phyloP scores from a whole-genome alignment of 1,140 invertebrate species.

The Pogonognathellus flavescens region DNA sequence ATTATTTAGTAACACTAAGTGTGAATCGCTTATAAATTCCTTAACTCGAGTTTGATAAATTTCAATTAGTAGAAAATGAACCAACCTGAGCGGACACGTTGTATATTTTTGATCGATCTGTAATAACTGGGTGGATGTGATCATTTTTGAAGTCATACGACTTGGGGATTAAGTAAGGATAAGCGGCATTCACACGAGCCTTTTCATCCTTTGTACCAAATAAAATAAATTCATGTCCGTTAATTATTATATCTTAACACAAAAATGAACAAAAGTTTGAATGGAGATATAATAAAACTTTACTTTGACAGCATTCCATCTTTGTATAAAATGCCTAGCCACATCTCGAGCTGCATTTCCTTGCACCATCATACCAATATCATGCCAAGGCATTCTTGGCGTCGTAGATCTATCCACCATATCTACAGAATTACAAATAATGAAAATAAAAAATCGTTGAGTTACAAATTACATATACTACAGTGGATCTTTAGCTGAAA shows the following conservation, averaged over 20 bases:
- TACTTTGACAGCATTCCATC: conserved; percentile 98
- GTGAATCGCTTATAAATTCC: too few relatives aligned
- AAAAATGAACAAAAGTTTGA: conserved; percentile 4
- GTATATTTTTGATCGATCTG: conserved; percentile 22
- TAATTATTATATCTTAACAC: too few relatives aligned
- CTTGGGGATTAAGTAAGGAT: conserved; percentile 93
- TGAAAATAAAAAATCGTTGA: conserved; percentile 69
- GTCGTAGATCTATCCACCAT: conserved; percentile 87
- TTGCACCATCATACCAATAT: conserved; percentile 89
- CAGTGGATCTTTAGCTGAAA: too few relatives aligned
- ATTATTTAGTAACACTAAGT: too few relatives aligned
- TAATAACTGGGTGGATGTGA: conserved; percentile 55
- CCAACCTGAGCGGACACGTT: conserved; percentile 68
- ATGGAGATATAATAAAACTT: conserved; percentile 63
- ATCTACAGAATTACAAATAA: too few relatives aligned
- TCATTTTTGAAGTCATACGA: conserved; percentile 78
- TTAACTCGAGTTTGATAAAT: too few relatives aligned
- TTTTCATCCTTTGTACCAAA: conserved; percentile 76
- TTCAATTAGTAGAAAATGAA: too few relatives aligned
- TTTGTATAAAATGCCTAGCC: conserved; percentile 95
- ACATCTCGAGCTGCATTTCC: conserved; percentile 90
- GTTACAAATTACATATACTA: too few relatives aligned
- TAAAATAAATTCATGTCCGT: background rate
- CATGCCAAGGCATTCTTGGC: conserved; percentile 98
- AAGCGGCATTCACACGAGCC: conserved; percentile 81